Percentiles rank a stretch among this genome's conserved stretches.
Conservation (phyloP, 1,140 invertebrate genomes). For the Parasteatoda tepidariorum region DNA sequence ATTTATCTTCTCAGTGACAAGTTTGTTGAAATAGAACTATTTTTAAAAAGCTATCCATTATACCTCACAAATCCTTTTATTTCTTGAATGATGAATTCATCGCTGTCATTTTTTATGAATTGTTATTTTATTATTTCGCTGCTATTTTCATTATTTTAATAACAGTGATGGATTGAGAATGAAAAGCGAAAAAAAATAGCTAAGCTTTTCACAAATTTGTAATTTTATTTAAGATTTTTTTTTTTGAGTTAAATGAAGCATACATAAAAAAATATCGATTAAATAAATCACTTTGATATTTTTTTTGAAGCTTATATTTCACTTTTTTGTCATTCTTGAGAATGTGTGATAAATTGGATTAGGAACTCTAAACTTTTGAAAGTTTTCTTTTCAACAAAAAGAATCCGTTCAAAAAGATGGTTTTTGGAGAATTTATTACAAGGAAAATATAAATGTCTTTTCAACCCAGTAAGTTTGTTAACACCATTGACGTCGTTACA, state of each 20-base stretch:
- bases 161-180: constrained; percentile 4
- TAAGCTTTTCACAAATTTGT: neutral
- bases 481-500: too few relatives aligned
- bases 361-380: too few relatives aligned
- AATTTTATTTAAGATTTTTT: neutral
- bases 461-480: too few relatives aligned
- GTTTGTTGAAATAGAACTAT: constrained; percentile 8
- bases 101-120: neutral
- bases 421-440: too few relatives aligned
- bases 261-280: neutral
- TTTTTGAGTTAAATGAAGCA: neutral
- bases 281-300: too few relatives aligned
- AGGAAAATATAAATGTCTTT: too few relatives aligned
- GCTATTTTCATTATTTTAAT: neutral
- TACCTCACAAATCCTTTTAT: constrained; percentile 3
- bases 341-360: too few relatives aligned
- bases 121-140: neutral
- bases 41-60: constrained; percentile 3
- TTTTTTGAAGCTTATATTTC: too few relatives aligned
- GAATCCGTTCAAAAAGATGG: too few relatives aligned
- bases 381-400: too few relatives aligned
- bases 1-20: constrained; percentile 3
- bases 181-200: neutral
- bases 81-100: neutral
- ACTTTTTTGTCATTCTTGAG: too few relatives aligned